Percentiles rank a stretch among this genome's conserved stretches.
Conservation (phyloP, 2,113 vertebrate species). For the Austrofundulus limnaeus region DNA sequence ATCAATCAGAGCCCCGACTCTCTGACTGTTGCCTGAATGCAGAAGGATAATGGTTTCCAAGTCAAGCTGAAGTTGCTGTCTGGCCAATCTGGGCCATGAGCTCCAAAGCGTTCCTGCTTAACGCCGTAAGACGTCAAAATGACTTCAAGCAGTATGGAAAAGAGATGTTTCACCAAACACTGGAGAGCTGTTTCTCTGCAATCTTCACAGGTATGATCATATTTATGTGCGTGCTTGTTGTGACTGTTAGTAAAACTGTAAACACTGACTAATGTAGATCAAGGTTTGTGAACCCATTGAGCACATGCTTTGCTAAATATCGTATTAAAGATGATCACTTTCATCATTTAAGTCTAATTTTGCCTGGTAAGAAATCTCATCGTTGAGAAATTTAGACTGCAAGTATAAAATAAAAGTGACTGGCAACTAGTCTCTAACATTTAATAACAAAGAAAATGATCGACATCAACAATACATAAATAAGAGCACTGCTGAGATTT, state of each 20-base stretch:
- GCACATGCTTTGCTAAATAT: no score
- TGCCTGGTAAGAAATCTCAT: background rate
- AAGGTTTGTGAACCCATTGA: no score
- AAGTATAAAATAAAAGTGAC: background rate
- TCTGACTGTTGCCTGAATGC: background rate
- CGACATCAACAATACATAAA: background rate
- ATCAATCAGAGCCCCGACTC: background rate
- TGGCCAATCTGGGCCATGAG: slow-evolving; percentile 42
- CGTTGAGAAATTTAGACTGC: no score
- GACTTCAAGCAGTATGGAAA: slow-evolving; percentile 64
- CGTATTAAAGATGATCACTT: no score
- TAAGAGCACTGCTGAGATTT: background rate
- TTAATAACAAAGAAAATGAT: background rate
- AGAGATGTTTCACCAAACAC: slow-evolving; percentile 62
- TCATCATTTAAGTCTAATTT: no score
- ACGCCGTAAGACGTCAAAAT: slow-evolving; percentile 34
- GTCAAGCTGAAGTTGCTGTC: slow-evolving; percentile 13
- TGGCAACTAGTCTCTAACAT: background rate
- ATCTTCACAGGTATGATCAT: slow-evolving; percentile 64
- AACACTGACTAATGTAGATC: no score
- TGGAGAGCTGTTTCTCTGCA: slow-evolving; percentile 55
- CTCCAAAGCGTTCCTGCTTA: slow-evolving; percentile 43
- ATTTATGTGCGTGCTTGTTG: background rate
- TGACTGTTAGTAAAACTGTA: background rate
- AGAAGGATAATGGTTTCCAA: background rate